A percentile compares a stretch with the other conserved stretches of the same genome.
Evolutionary conservation across 2,113 vertebrate genomes (phyloP).

Genomic region (Peromyscus californicus): DNA sequence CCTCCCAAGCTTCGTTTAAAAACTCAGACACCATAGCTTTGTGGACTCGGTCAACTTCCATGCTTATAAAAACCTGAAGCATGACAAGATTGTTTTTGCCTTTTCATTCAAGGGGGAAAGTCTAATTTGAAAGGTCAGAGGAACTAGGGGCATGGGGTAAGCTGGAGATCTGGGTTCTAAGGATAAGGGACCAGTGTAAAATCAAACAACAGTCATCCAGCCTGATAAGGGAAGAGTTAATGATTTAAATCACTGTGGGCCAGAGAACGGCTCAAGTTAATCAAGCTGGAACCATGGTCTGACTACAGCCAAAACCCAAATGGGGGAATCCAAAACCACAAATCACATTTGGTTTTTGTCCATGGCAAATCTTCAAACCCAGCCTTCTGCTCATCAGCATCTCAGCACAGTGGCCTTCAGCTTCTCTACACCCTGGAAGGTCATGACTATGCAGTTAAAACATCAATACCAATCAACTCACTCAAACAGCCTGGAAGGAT

Average conservation of each 20-base stretch:
- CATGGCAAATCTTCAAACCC: slow-evolving; percentile 52
- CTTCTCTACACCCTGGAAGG: not conserved
- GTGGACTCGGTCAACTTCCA: not conserved
- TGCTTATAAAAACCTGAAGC: not conserved
- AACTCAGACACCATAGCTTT: not conserved
- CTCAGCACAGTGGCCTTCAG: not conserved
- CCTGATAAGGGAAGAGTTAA: slow-evolving; percentile 35
- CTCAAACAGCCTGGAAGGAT: not conserved
- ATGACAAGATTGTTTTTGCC: not conserved
- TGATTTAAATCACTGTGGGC: not conserved
- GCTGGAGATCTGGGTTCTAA: not conserved
- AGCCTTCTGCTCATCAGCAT: not conserved
- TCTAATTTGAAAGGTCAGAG: slow-evolving; percentile 37
- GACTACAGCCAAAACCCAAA: slow-evolving; percentile 68
- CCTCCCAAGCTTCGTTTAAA: not conserved
- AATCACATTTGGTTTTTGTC: not conserved
- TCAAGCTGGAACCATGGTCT: slow-evolving; percentile 53
- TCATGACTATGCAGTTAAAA: not conserved
- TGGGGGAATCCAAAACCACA: slow-evolving; percentile 58
- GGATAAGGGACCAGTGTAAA: not conserved
- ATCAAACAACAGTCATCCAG: slow-evolving; percentile 1
- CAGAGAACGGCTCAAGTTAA: slow-evolving; percentile 13
- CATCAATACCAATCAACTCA: not conserved
- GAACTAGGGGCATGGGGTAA: not conserved
- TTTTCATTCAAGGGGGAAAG: not conserved